Conservation (phyloP, 2,888 invertebrate genomes). For the Dilophus febrilis region DNA sequence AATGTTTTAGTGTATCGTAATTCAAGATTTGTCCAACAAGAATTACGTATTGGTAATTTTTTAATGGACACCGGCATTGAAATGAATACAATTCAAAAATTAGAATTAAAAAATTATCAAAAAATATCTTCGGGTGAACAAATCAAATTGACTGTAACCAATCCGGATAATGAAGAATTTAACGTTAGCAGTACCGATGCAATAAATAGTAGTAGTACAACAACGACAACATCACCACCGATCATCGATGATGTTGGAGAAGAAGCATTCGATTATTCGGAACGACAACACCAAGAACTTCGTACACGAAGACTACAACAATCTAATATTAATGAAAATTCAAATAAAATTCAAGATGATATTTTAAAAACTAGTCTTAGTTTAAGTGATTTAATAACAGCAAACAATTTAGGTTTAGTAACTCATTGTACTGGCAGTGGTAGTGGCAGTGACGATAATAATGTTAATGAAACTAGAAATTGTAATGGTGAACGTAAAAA, state of each 20-base stretch:
- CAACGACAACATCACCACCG: slow-evolving; percentile 11
- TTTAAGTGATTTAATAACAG: slow-evolving; percentile 26
- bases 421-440: too few species aligned
- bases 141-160: slow-evolving; percentile 25
- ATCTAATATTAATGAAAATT: neutral
- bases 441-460: too few species aligned
- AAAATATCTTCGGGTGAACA: slow-evolving; percentile 4
- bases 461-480: too few species aligned
- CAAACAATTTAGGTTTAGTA: slow-evolving; percentile 23
- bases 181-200: slow-evolving; percentile 7
- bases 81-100: slow-evolving; percentile 18
- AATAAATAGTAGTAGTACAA: slow-evolving; percentile 9
- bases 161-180: slow-evolving; percentile 26
- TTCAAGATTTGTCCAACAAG: slow-evolving; percentile 28
- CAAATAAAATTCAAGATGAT: neutral
- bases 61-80: slow-evolving; percentile 29
- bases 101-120: slow-evolving; percentile 14
- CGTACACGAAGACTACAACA: neutral
- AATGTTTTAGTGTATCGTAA: slow-evolving; percentile 27
- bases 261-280: neutral
- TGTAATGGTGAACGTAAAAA: slow-evolving; percentile 8
- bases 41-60: slow-evolving; percentile 27
- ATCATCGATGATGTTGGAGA: neutral
- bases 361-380: slow-evolving; percentile 15
- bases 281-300: neutral